Percentiles rank a stretch among this genome's conserved stretches.
Conservation (phyloP, 2,888 invertebrate species). For the Lochmaea crataegi region DNA sequence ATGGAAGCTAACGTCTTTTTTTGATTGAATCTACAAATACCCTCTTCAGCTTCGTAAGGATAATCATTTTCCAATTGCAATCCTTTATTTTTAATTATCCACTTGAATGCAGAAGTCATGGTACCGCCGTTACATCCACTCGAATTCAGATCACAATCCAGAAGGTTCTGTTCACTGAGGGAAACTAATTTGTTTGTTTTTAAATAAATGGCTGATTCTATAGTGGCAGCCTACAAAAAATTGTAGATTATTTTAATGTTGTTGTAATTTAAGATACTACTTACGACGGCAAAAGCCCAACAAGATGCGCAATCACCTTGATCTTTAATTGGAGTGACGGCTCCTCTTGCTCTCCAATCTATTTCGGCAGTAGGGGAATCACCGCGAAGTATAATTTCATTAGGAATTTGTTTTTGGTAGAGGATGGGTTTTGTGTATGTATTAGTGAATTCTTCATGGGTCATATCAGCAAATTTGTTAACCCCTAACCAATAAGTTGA, state of each 20-base stretch:
- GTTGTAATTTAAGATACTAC: constrained; percentile 12
- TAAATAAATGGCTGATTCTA: neutral
- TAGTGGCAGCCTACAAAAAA: neutral
- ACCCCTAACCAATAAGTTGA: constrained; percentile 41
- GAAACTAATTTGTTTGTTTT: neutral
- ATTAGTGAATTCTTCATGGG: constrained; percentile 22
- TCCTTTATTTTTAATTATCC: constrained; percentile 2
- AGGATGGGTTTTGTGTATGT: neutral
- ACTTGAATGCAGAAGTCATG: neutral
- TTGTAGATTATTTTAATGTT: neutral
- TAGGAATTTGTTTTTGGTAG: neutral
- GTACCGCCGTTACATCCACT: neutral
- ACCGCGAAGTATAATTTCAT: neutral
- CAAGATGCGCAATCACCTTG: constrained; percentile 49
- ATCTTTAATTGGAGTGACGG: constrained; percentile 47
- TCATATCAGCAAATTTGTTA: constrained; percentile 63
- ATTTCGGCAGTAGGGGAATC: constrained; percentile 36
- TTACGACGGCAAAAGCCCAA: constrained; percentile 48
- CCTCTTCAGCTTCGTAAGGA: constrained; percentile 41
- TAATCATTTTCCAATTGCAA: constrained; percentile 30
- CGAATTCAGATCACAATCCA: neutral
- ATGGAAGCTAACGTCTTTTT: neutral
- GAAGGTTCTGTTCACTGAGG: constrained; percentile 4
- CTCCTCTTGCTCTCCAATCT: constrained; percentile 49
- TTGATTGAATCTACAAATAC: constrained; percentile 22